Evolutionary conservation across 2,888 invertebrate species (phyloP).

Genomic region (Chouioia cunea): DNA sequence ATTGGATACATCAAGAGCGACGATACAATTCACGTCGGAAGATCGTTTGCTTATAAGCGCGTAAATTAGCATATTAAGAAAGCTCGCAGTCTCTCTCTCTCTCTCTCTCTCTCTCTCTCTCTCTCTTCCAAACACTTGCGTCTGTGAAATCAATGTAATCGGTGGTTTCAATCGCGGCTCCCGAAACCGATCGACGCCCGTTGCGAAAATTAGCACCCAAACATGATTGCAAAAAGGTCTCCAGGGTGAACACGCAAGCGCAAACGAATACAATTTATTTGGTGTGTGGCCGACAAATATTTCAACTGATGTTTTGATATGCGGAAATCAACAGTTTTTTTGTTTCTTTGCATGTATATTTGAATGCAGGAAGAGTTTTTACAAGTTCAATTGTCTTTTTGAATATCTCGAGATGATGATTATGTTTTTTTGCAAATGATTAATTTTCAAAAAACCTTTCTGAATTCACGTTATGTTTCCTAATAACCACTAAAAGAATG

Average conservation of each 20-base stretch:
- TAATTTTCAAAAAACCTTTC: no score
- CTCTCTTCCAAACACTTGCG: neutral
- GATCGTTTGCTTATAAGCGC: neutral
- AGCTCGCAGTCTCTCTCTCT: neutral
- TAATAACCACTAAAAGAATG: no score
- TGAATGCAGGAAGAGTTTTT: no score
- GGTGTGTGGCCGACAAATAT: neutral
- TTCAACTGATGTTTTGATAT: slow-evolving; percentile 16
- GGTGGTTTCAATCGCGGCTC: slow-evolving; percentile 19
- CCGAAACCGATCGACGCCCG: slow-evolving; percentile 19
- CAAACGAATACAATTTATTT: slow-evolving; percentile 10
- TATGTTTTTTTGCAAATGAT: no score
- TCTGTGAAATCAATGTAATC: slow-evolving; percentile 39
- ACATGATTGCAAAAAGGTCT: slow-evolving; percentile 28
- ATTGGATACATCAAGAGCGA: neutral
- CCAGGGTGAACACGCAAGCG: slow-evolving; percentile 16
- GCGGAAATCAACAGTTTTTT: slow-evolving; percentile 13
- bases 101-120: no score
- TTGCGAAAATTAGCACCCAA: slow-evolving; percentile 10
- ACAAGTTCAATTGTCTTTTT: no score
- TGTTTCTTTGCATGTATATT: no score
- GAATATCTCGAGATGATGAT: no score
- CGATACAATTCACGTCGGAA: slow-evolving; percentile 19
- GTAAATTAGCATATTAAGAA: slow-evolving; percentile 44
- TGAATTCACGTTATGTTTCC: no score